These are phyloP conservation scores for Mellilla xanthometata DNA, from an alignment of 2,888 invertebrate species.

Conservation along the genomic window DNA sequence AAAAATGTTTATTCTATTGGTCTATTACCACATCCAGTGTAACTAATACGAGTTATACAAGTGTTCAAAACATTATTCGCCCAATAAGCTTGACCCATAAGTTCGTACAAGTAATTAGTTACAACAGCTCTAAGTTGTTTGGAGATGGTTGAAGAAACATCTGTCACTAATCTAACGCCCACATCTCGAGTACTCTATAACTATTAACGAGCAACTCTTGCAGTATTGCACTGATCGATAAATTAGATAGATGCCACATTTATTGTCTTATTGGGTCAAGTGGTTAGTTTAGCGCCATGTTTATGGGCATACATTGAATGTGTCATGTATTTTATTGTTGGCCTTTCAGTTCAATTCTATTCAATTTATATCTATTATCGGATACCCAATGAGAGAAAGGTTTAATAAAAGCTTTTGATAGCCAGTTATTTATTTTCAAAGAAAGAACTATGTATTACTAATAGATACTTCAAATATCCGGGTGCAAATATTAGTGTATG, in stretches of 20 bases:
- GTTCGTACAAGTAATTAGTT: conserved; percentile 28
- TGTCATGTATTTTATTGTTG: conserved; percentile 1
- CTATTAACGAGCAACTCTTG: conserved; percentile 2
- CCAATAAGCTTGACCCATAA: conserved; percentile 32
- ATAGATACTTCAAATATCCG: no score
- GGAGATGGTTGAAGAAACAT: conserved; percentile 27
- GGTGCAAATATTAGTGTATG: no score
- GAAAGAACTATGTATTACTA: no score
- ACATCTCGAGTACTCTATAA: conserved; percentile 15
- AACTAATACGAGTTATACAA: conserved; percentile 17
- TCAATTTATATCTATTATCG: not conserved
- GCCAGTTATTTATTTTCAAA: no score
- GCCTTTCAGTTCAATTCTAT: not conserved
- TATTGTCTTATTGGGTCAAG: conserved; percentile 29
- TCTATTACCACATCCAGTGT: conserved; percentile 41
- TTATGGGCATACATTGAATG: conserved; percentile 16
- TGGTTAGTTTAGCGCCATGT: conserved; percentile 18
- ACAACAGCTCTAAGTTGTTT: conserved; percentile 33
- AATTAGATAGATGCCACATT: conserved; percentile 23
- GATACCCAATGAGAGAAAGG: no score
- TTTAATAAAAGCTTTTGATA: no score
- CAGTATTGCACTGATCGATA: conserved; percentile 21
- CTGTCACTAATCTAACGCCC: conserved; percentile 36
- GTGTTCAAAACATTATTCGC: conserved; percentile 33
- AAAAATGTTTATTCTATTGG: conserved; percentile 51